Percentiles rank a stretch among this genome's conserved stretches.
These are phyloP conservation scores for Hylaeus volcanicus DNA, from an alignment of 1,140 invertebrate genomes.

Conservation along the genomic window DNA sequence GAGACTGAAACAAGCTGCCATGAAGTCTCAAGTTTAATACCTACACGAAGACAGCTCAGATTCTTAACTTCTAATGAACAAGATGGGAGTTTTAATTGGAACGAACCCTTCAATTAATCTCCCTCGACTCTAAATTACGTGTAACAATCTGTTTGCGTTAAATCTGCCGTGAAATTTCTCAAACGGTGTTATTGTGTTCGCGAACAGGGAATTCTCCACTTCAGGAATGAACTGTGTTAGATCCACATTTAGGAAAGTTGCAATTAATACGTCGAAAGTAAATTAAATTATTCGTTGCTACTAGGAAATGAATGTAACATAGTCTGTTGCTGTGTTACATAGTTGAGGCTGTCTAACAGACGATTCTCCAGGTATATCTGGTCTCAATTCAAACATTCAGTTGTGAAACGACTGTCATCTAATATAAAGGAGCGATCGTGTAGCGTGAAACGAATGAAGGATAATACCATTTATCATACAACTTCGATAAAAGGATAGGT, in stretches of 20 bases:
- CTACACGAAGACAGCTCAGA: background rate
- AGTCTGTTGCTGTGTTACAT: too few relatives aligned
- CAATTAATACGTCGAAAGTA: too few relatives aligned
- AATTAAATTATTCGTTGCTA: too few relatives aligned
- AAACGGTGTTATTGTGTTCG: background rate
- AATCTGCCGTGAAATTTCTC: background rate
- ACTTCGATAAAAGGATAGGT: background rate
- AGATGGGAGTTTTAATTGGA: slow-evolving; percentile 11
- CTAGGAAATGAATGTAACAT: too few relatives aligned
- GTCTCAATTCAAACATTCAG: background rate
- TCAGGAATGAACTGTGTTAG: too few relatives aligned
- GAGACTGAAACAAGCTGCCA: too few relatives aligned
- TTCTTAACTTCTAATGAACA: slow-evolving; percentile 20
- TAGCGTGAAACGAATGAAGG: slow-evolving; percentile 8
- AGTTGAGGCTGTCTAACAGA: background rate
- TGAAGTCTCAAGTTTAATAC: background rate
- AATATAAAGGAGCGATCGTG: slow-evolving; percentile 1
- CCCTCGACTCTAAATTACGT: background rate
- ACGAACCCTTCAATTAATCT: background rate
- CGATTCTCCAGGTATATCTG: background rate
- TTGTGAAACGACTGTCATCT: background rate
- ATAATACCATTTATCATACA: background rate
- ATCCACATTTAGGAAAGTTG: too few relatives aligned
- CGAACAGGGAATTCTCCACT: too few relatives aligned
- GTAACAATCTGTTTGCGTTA: background rate